A percentile compares a stretch with the other conserved stretches of the same genome.
phyloP scores from a whole-genome alignment of 2,797 vertebrate genomes.

The Halcyon leucocephala region DNA sequence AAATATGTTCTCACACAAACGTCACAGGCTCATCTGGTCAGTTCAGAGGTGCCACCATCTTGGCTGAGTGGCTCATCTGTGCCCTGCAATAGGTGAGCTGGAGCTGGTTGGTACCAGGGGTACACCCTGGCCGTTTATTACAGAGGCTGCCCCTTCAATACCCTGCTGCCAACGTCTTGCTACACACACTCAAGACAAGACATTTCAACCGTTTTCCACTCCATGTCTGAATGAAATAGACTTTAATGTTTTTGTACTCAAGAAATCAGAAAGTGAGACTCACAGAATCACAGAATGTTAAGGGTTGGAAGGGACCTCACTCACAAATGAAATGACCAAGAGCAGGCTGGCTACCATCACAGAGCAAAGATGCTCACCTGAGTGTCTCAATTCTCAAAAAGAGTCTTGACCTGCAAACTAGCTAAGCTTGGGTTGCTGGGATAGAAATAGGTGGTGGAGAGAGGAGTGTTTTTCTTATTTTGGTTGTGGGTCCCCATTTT shows the following conservation, averaged over 20 bases:
- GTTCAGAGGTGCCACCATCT: too few relatives aligned
- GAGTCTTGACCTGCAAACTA: background rate
- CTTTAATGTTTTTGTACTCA: background rate
- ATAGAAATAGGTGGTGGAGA: background rate
- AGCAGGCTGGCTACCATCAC: background rate
- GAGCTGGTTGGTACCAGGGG: too few relatives aligned
- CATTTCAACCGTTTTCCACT: background rate
- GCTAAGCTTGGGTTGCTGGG: background rate
- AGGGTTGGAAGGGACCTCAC: too few relatives aligned
- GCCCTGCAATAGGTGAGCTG: too few relatives aligned
- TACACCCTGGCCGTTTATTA: too few relatives aligned
- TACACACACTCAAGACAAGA: background rate
- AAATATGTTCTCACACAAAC: too few relatives aligned
- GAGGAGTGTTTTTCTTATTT: background rate
- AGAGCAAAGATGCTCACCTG: background rate
- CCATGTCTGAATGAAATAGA: background rate
- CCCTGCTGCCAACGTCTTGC: background rate
- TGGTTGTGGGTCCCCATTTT: background rate
- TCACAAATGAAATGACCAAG: background rate
- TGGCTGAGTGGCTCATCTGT: too few relatives aligned
- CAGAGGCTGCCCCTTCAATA: background rate
- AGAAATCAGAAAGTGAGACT: background rate
- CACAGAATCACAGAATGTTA: too few relatives aligned
- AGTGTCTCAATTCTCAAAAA: background rate
- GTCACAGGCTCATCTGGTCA: too few relatives aligned